Percentiles rank a stretch among this genome's conserved stretches.
These are phyloP conservation scores for Suillia variegata DNA, from an alignment of 2,888 invertebrate species.

Conservation along the genomic window DNA sequence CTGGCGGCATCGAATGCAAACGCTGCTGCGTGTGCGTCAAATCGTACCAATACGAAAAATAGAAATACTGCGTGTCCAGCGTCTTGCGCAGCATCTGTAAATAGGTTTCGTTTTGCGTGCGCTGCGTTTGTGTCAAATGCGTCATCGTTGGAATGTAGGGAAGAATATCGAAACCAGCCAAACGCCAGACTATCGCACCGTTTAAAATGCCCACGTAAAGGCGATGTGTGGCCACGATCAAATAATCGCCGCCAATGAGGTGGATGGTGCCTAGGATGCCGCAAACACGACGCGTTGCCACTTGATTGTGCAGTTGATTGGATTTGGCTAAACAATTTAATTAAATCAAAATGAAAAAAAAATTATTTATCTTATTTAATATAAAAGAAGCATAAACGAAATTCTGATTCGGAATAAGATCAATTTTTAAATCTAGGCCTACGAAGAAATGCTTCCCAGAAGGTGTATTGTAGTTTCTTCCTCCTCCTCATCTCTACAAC, in stretches of 20 bases:
- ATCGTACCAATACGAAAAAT: conserved; percentile 94
- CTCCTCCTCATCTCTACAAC: too few species aligned
- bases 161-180: conserved; percentile 81
- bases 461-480: too few species aligned
- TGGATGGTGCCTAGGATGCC: conserved; percentile 87
- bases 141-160: conserved; percentile 82
- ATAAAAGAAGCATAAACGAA: too few species aligned
- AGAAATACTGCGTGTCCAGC: conserved; percentile 83
- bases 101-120: conserved; percentile 82
- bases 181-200: conserved; percentile 78
- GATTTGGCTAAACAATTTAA: conserved; percentile 59
- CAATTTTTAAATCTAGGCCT: too few species aligned
- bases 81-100: conserved; percentile 83
- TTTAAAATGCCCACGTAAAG: conserved; percentile 79
- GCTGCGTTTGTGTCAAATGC: conserved; percentile 84
- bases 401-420: too few species aligned
- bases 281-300: conserved; percentile 74
- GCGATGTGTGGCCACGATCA: conserved; percentile 86
- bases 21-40: conserved; percentile 90
- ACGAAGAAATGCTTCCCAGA: too few species aligned
- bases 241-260: conserved; percentile 83
- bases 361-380: background rate
- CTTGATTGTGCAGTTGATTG: conserved; percentile 69
- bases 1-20: conserved; percentile 80
- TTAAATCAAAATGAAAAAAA: background rate